Evolutionary conservation across 2,113 vertebrate species (phyloP).

Genomic region (Antechinus flavipes): DNA sequence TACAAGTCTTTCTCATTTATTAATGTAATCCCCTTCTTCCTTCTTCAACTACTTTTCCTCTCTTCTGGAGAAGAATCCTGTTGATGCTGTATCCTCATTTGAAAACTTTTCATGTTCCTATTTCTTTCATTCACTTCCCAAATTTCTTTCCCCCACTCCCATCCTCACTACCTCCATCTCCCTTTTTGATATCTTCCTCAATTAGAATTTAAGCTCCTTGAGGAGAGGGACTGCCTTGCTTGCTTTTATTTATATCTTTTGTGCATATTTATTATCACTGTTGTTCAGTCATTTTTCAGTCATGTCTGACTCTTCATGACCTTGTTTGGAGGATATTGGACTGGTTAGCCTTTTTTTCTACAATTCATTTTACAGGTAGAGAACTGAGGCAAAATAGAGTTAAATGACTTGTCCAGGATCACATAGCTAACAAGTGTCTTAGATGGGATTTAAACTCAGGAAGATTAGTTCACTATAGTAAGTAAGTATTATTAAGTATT

Average conservation of each 20-base stretch:
- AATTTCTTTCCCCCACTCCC: not conserved
- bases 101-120: not conserved
- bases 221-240: not conserved
- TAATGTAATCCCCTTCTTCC: not conserved
- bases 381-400: not conserved
- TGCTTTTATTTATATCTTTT: not conserved
- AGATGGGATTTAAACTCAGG: not conserved
- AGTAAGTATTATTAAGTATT: too few species aligned
- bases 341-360: not conserved
- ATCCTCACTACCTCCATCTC: not conserved
- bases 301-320: not conserved
- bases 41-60: not conserved
- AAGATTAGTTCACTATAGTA: not conserved
- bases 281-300: not conserved
- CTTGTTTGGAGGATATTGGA: not conserved
- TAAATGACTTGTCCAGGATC: not conserved
- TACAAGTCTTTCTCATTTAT: not conserved
- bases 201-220: not conserved
- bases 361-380: not conserved
- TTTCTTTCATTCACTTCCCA: not conserved
- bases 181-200: not conserved
- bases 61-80: not conserved
- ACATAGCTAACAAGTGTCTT: not conserved
- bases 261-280: too few species aligned
- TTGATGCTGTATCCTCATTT: not conserved